Evolutionary conservation across 2,797 vertebrate species (phyloP), one percentile per base, ranked within the genome.

Genomic region (Paratrypauchen microcephalus): DNA sequence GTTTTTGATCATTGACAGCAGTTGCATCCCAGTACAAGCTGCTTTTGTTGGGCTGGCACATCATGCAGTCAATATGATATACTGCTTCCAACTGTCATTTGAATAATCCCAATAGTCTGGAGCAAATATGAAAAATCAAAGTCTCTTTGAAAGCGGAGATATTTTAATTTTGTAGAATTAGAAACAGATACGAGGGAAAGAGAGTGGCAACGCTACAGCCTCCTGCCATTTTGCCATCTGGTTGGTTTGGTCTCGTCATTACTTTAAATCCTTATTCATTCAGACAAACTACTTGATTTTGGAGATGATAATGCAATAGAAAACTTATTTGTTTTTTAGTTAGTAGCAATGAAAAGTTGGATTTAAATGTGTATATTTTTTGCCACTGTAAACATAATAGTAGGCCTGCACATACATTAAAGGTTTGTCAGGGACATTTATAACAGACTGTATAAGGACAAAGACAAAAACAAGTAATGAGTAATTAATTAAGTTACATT

Each of bases 21-120:
- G 66, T 72, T 70, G 62, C 69, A 66, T 83, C 76, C 75, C 69
- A 85, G 83, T 78, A 88, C 74, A 84, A 75, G 73, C 39, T 70
- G 45, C 73, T 75, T 83, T 84, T 84, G 77, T 82, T 82, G 75
- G 47, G 1, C 65, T 79, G 70, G 69, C 69, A 76, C 71, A 69
- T 79, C 69, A 73, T 16, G 23, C 11, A 62, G 70, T 75, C 47
- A 66, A 77, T 26, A 69, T 72, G 79, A 77, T 56, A 73, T 69
- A 59, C 50, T 5, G 73, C 70, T 77, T 84, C 72, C 47, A 83
- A 61, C 71, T 73, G 72, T 23, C 15, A 81, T 78, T 81, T 74
- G 69, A 80, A 75, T 75, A 74, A 78, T 77, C 72, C 60, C 73
- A 76, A 77, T 83, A 67, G 75, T 75, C 71, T 76, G 80, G 76